Evolutionary conservation across 2,888 invertebrate species (phyloP).

Genomic region (Cheilosia pagana): DNA sequence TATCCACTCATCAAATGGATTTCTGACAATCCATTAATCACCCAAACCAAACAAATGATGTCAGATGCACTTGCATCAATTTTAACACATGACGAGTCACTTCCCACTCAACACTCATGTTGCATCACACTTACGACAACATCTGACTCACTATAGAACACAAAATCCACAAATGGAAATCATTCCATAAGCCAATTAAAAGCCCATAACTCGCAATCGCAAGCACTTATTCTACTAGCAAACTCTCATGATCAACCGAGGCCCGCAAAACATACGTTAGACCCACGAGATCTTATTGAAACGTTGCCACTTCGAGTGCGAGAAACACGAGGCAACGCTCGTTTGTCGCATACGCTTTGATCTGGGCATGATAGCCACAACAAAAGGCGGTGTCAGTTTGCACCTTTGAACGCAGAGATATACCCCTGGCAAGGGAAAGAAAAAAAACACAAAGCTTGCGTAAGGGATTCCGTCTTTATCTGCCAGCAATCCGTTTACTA

Average conservation of each 20-base stretch:
- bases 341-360: conserved; percentile 4
- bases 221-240: conserved; percentile 18
- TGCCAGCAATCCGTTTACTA: background rate
- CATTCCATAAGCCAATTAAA: conserved; percentile 21
- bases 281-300: conserved; percentile 36
- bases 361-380: background rate
- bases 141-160: background rate
- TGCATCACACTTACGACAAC: background rate
- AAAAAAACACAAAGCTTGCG: conserved; percentile 9
- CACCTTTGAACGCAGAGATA: conserved; percentile 9
- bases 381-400: conserved; percentile 7
- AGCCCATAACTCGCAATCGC: conserved; percentile 1
- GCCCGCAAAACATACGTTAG: conserved; percentile 12
- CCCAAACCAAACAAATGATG: too few relatives aligned
- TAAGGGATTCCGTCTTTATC: conserved; percentile 32
- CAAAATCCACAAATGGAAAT: background rate
- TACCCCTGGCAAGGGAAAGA: background rate
- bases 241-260: conserved; percentile 4
- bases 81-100: too few relatives aligned
- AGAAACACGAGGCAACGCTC: conserved; percentile 24
- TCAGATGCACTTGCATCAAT: too few relatives aligned
- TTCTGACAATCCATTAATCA: too few relatives aligned
- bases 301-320: background rate
- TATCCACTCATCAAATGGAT: too few relatives aligned
- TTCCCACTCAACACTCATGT: background rate